Percentiles rank a stretch among this genome's conserved stretches.
Conservation (phyloP, 2,888 invertebrate genomes). For the Adineta ricciae region DNA sequence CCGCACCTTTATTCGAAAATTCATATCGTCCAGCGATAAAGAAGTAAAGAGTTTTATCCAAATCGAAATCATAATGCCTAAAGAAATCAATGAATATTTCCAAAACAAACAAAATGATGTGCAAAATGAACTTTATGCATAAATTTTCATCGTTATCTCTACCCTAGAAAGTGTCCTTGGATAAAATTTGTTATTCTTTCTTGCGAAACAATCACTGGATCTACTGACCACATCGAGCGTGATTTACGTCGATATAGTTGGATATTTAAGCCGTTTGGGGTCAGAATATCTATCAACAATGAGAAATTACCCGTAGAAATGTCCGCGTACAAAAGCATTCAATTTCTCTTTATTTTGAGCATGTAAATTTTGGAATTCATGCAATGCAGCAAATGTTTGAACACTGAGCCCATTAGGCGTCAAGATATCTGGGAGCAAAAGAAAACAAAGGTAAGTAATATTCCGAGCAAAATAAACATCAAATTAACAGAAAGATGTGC, state of each 20-base stretch:
- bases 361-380: constrained; percentile 97
- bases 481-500: neutral
- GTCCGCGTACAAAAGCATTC: constrained; percentile 89
- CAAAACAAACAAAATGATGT: too few species aligned
- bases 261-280: neutral
- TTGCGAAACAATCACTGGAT: neutral
- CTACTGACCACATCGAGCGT: neutral
- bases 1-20: constrained; percentile 94
- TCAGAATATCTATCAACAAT: neutral
- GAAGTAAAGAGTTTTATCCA: constrained; percentile 94
- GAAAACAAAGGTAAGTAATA: neutral
- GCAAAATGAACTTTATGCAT: neutral
- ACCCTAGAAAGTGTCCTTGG: constrained; percentile 9
- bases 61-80: constrained; percentile 82
- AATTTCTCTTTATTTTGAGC: constrained; percentile 93
- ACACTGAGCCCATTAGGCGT: constrained; percentile 97
- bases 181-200: neutral
- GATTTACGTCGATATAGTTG: neutral
- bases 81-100: neutral
- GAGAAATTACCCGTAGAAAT: constrained; percentile 69
- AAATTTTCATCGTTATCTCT: neutral
- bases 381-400: constrained; percentile 91
- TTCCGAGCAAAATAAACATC: neutral
- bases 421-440: constrained; percentile 62
- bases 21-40: constrained; percentile 98